Evolutionary conservation across 2,113 vertebrate genomes (phyloP), one percentile per base, ranked within the genome.

Genomic region (Eulemur rufifrons): DNA sequence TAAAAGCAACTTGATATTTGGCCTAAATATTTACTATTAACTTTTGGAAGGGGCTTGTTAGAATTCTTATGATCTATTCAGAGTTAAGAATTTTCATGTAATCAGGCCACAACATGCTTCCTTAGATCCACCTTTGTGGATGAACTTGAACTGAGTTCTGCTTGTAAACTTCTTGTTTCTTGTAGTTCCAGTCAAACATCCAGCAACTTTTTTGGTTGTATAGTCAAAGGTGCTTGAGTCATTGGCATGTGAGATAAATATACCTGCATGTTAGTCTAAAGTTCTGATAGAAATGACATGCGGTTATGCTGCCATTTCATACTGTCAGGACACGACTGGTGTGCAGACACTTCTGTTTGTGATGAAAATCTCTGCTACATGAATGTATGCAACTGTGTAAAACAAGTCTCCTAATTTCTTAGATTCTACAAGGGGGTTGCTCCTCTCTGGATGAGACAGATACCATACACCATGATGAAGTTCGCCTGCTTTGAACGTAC

Each of bases 391-490:
- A 82, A n/a, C 69, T 54, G 27, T 81, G n/a, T 92, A 50, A 95
- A 76, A 50, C 84, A 83, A 88, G 66, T 95, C 20, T 92, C 18
- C 50, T 96, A 18, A 82, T 94, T 89, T 95, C 25, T 96, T 82
- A 99, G 99, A 66, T 99, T 99, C 98, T 99, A 99, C 97, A 99
- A 99, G 97, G 99, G 99, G 10, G 99, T 99, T 98, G 99, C 99
- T 27, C 99, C 99, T 0, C 98, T 99, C 9, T 99, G 99, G 99
- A 99, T 99, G 99, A 99, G 99, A 83, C 99, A 99, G 98, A 99
- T 99, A 96, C 99, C 99, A 17, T 99, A 99, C 98, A 99, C 99
- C 94, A 99, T 99, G 99, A 99, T 99, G 99, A 99, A 99, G 97
- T 99, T 99, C 32, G 99, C 99, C 97, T 99, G 99, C 98, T 99